These are phyloP conservation scores for Hyla sarda DNA, from an alignment of 2,113 vertebrate species.

Conservation along the genomic window DNA sequence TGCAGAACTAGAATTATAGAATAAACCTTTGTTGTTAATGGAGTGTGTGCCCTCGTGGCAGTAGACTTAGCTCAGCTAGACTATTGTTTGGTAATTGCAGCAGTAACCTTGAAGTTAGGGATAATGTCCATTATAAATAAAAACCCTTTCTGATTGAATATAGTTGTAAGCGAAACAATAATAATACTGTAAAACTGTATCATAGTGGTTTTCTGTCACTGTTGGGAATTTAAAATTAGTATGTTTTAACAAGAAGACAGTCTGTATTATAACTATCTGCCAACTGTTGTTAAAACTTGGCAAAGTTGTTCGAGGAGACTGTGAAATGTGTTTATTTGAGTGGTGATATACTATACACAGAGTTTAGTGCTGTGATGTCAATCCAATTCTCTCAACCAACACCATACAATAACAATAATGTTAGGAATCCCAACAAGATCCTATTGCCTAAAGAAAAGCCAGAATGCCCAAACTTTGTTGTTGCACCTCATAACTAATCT, in stretches of 20 bases:
- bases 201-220: background rate
- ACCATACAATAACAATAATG: background rate
- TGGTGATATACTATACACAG: slow-evolving; percentile 22
- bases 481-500: no score
- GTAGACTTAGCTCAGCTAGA: no score
- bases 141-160: background rate
- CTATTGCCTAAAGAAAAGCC: background rate
- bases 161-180: background rate
- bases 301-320: background rate
- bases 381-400: slow-evolving; percentile 1
- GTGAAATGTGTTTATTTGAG: slow-evolving; percentile 18
- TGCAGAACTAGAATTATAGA: no score
- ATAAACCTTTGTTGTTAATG: no score
- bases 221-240: background rate
- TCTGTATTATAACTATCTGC: background rate
- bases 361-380: slow-evolving; percentile 3
- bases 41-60: no score
- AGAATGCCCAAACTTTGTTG: background rate
- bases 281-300: background rate
- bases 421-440: slow-evolving; percentile 16
- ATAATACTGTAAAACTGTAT: background rate
- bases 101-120: background rate
- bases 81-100: background rate
- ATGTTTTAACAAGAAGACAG: background rate
- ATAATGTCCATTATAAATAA: background rate